phyloP scores from a whole-genome alignment of 2,113 vertebrate species.

The Blennius ocellaris region DNA sequence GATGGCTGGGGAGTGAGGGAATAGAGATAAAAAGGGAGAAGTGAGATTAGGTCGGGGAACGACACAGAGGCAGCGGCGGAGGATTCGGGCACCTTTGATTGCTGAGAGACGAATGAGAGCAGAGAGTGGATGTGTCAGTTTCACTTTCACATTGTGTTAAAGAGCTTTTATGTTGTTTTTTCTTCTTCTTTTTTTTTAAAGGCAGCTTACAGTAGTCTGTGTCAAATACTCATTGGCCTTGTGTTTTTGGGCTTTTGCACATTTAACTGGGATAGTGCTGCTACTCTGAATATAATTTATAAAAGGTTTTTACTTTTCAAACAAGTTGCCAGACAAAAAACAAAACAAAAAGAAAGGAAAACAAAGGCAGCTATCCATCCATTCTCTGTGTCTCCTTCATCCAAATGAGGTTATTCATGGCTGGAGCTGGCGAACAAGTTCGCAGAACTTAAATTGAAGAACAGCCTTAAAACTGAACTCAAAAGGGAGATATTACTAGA shows the following conservation, averaged over 20 bases:
- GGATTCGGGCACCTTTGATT: conserved; percentile 43
- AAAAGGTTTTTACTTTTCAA: background rate
- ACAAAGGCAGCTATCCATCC: too few relatives aligned
- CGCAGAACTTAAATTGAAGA: too few relatives aligned
- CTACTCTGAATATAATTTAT: background rate
- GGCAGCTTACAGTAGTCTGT: background rate
- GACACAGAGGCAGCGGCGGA: background rate
- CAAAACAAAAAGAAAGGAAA: too few relatives aligned
- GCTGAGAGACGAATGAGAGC: conserved; percentile 11
- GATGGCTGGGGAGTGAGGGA: conserved; percentile 30
- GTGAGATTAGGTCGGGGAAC: conserved; percentile 19
- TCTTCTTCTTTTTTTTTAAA: conserved; percentile 7
- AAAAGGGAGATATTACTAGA: too few relatives aligned
- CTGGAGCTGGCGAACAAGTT: too few relatives aligned
- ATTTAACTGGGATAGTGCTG: conserved; percentile 1
- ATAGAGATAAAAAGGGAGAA: conserved; percentile 47
- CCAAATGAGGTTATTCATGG: too few relatives aligned
- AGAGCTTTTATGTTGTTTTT: background rate
- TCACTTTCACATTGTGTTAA: background rate
- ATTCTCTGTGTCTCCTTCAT: too few relatives aligned
- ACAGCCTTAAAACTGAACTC: too few relatives aligned
- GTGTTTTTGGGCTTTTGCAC: background rate
- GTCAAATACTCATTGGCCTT: background rate
- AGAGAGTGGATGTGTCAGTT: background rate
- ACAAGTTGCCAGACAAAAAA: too few relatives aligned